Conservation (phyloP, 2,888 invertebrate genomes). For the Cantharis rustica region DNA sequence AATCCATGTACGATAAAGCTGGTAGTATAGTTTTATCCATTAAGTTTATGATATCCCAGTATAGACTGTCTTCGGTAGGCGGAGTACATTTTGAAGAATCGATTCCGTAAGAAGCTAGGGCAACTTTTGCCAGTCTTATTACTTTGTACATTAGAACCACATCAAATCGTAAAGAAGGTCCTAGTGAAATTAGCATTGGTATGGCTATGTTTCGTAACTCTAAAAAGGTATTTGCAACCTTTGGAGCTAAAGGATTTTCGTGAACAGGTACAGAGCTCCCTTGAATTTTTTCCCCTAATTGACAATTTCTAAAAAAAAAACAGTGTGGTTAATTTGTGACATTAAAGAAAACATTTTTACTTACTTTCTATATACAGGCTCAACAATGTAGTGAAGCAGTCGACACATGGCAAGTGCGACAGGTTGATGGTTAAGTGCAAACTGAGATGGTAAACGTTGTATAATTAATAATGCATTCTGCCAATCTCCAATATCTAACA, state of each 20-base stretch:
- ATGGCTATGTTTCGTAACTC: constrained; percentile 78
- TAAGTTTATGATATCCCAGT: constrained; percentile 83
- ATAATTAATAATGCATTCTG: constrained; percentile 79
- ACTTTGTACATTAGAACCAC: constrained; percentile 90
- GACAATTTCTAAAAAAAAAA: constrained; percentile 67
- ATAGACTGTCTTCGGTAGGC: constrained; percentile 63
- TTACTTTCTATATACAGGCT: constrained; percentile 83
- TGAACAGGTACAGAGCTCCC: constrained; percentile 61
- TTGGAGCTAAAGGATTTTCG: constrained; percentile 65
- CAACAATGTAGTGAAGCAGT: constrained; percentile 82
- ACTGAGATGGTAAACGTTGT: constrained; percentile 80
- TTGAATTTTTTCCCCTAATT: constrained; percentile 72
- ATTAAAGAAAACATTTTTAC: constrained; percentile 36
- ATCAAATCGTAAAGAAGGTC: constrained; percentile 86
- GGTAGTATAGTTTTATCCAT: constrained; percentile 90
- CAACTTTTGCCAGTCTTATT: constrained; percentile 59
- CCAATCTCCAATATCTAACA: constrained; percentile 91
- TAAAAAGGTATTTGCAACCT: constrained; percentile 69
- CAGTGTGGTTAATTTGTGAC: neutral
- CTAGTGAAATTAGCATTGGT: constrained; percentile 84
- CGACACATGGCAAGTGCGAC: constrained; percentile 78
- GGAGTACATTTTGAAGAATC: constrained; percentile 43
- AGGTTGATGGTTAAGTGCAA: constrained; percentile 76
- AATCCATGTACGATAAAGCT: constrained; percentile 86
- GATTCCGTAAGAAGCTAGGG: constrained; percentile 45